Evolutionary conservation across 2,888 invertebrate genomes (phyloP), one percentile per base, ranked within the genome.

Genomic region (Amblyjoppa proteus): DNA sequence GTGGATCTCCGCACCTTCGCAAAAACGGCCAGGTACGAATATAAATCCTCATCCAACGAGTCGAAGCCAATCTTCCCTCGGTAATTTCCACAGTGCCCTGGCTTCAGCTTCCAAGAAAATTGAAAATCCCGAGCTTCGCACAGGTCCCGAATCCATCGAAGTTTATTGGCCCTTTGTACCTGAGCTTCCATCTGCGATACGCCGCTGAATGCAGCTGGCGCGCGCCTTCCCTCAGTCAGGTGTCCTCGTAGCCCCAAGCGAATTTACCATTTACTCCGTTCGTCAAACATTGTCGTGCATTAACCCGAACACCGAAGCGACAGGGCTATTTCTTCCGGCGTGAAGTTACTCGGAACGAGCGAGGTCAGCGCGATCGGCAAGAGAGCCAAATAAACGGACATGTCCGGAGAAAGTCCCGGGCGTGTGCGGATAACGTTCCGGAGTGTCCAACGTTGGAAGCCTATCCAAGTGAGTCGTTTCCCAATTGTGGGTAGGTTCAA

Each of bases 201-300:
- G 53, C 25, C 4, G 69, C 4, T 20, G 69, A 71, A 66, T 66
- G 71, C 77, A 77, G 77, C 66, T 77, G 82, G n/a, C 56, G 77
- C 64, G 66, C 82, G 64, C 51, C 66, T 56, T n/a, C 41, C 45
- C 13, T 4, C 71, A 53, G 70, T 76, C 82, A 82, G 77, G 71
- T 77, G 71, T 58, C 28, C 34, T 41, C 16, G 25, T 34, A n/a
- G 53, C 45, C n/a, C 51, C 61, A 41, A 38, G 25, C 68, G 71
- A 66, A 82, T 82, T 82, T 82, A 82, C 51, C 66, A 71, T 71
- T 34, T 45, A 16, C 31, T 16, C 28, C 31, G 28, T 6, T 28
- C 61, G 51, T 51, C 64, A 71, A 66, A 71, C 71, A 71, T 79
- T 64, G 71, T 79, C 38, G 64, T 25, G 71, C 51, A 79, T 71